These are phyloP conservation scores for Benthosema pterotum DNA, from an alignment of 2,797 vertebrate species.

Conservation along the genomic window DNA sequence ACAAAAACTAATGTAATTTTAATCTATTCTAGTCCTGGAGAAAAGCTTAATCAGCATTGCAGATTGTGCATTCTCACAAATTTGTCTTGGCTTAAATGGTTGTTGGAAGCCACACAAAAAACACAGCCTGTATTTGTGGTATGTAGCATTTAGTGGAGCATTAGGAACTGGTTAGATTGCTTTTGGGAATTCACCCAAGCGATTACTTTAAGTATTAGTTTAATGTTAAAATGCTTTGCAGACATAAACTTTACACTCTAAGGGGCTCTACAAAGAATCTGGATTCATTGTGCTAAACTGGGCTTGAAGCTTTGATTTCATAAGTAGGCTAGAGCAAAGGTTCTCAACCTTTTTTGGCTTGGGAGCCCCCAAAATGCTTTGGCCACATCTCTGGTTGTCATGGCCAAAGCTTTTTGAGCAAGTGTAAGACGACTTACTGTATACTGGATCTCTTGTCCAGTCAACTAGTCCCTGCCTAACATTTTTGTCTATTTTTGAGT, in stretches of 20 bases:
- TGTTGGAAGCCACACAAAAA: slow-evolving; percentile 48
- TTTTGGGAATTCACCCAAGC: slow-evolving; percentile 68
- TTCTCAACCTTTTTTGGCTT: too few species aligned
- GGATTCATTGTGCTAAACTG: not conserved
- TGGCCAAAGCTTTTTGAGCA: too few species aligned
- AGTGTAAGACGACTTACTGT: too few species aligned
- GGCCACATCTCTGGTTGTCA: too few species aligned
- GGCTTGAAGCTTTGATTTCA: too few species aligned
- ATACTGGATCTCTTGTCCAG: too few species aligned
- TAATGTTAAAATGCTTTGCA: slow-evolving; percentile 68
- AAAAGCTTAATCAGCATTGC: slow-evolving; percentile 16
- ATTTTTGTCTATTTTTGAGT: too few species aligned
- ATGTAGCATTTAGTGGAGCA: slow-evolving; percentile 58
- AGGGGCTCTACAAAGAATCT: slow-evolving; percentile 30
- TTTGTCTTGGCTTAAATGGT: slow-evolving; percentile 29
- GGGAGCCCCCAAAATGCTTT: too few species aligned
- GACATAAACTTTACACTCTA: slow-evolving; percentile 47
- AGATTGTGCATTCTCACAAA: slow-evolving; percentile 24
- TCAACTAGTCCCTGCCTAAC: too few species aligned
- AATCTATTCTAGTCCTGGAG: slow-evolving; percentile 19
- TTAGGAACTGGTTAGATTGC: slow-evolving; percentile 54
- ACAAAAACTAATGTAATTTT: not conserved
- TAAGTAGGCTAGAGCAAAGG: too few species aligned
- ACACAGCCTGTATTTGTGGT: slow-evolving; percentile 34
- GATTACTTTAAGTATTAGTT: slow-evolving; percentile 68